Conservation (phyloP, 2,888 invertebrate genomes). For the Julus scanicus region DNA sequence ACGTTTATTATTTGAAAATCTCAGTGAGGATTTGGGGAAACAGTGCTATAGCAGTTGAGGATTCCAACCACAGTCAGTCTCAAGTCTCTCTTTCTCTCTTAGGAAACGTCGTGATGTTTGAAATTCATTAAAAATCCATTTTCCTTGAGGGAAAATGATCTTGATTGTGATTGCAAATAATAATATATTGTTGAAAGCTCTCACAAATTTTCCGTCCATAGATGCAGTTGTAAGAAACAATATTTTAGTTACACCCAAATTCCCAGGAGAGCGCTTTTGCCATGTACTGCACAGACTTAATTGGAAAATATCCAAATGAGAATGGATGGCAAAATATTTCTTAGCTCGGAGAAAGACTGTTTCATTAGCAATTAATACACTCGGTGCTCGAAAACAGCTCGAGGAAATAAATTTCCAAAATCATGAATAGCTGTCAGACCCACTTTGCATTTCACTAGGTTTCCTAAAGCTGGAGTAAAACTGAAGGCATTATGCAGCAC, state of each 20-base stretch:
- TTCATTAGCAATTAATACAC: slow-evolving; percentile 47
- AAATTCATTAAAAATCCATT: slow-evolving; percentile 46
- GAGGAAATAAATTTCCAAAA: slow-evolving; percentile 31
- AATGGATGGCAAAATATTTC: slow-evolving; percentile 47
- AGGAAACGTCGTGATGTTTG: slow-evolving; percentile 2
- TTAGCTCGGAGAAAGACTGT: slow-evolving; percentile 16
- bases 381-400: slow-evolving; percentile 43
- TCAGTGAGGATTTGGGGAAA: background rate
- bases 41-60: background rate
- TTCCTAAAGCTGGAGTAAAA: background rate
- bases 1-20: background rate
- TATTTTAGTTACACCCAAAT: slow-evolving; percentile 45
- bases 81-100: background rate
- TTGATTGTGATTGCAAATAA: slow-evolving; percentile 40
- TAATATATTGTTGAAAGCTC: slow-evolving; percentile 43
- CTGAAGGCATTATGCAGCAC: background rate
- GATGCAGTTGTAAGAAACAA: slow-evolving; percentile 31
- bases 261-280: slow-evolving; percentile 30
- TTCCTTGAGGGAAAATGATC: slow-evolving; percentile 45
- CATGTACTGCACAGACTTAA: slow-evolving; percentile 19
- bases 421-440: slow-evolving; percentile 31
- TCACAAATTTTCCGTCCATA: background rate
- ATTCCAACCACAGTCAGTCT: background rate
- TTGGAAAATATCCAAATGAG: slow-evolving; percentile 47
- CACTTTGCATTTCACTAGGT: slow-evolving; percentile 18